Conservation (phyloP, 2,113 vertebrate genomes). For the Lynx canadensis region DNA sequence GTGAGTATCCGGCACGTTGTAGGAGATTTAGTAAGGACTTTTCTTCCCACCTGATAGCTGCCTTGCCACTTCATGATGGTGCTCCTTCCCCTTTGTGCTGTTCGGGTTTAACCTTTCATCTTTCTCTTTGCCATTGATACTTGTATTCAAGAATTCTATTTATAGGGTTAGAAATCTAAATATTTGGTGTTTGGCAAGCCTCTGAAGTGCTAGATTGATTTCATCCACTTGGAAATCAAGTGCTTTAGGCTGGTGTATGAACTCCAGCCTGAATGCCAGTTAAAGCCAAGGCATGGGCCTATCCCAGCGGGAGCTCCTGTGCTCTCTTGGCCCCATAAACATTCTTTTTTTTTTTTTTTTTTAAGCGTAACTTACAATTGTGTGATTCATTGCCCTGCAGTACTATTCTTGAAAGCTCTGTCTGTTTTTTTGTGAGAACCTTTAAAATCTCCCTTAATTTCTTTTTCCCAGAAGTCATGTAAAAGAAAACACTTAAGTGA, state of each 20-base stretch:
- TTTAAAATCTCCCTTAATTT: constrained; percentile 67
- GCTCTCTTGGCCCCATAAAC: constrained; percentile 34
- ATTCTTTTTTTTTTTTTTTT: not conserved
- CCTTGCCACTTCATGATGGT: constrained; percentile 71
- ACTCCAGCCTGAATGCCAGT: constrained; percentile 55
- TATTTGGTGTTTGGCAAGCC: constrained; percentile 69
- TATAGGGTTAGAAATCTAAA: constrained; percentile 66
- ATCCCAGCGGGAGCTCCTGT: constrained; percentile 15
- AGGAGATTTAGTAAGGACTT: constrained; percentile 26
- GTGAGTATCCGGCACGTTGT: constrained; percentile 45
- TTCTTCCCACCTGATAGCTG: constrained; percentile 68
- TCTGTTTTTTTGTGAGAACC: constrained; percentile 63
- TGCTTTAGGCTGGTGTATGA: constrained; percentile 60
- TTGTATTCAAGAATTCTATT: constrained; percentile 71
- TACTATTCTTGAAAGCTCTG: constrained; percentile 74
- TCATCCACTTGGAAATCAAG: constrained; percentile 65
- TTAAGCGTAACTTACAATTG: constrained; percentile 23
- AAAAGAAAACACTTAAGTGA: constrained; percentile 54
- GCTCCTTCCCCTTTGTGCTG: constrained; percentile 59
- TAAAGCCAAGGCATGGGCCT: constrained; percentile 43
- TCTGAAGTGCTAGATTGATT: constrained; percentile 67
- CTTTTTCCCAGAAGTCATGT: constrained; percentile 41
- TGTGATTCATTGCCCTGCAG: constrained; percentile 61
- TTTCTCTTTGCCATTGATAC: constrained; percentile 65
- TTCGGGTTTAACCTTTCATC: constrained; percentile 68